These are phyloP conservation scores for Erythrolamprus reginae DNA, from an alignment of 2,113 vertebrate species.

Conservation along the genomic window DNA sequence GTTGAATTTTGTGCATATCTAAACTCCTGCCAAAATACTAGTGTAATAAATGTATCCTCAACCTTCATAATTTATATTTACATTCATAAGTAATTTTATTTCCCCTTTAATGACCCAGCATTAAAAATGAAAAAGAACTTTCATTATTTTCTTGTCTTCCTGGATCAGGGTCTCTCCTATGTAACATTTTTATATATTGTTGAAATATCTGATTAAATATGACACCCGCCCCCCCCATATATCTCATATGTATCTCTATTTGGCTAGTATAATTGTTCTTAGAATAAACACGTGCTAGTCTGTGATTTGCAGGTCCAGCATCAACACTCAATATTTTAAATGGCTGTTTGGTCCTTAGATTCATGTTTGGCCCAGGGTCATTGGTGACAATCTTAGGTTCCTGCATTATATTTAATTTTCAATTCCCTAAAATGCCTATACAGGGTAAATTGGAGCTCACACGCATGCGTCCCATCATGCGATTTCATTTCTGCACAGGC, in stretches of 20 bases:
- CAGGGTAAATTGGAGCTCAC: background rate
- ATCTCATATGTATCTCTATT: background rate
- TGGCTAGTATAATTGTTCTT: background rate
- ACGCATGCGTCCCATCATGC: too few species aligned
- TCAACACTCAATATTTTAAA: background rate
- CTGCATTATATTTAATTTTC: background rate
- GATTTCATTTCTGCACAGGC: too few species aligned
- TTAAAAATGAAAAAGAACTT: background rate
- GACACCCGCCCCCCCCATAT: background rate
- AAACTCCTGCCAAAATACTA: background rate
- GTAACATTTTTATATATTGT: background rate
- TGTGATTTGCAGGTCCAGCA: background rate
- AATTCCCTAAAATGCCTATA: background rate
- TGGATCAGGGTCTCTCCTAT: background rate
- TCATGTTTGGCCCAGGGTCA: too few species aligned
- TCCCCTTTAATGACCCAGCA: background rate
- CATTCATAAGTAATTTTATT: background rate
- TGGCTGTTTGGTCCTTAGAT: background rate
- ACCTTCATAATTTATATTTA: background rate
- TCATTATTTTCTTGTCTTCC: background rate
- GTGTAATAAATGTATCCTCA: background rate
- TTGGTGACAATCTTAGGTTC: background rate
- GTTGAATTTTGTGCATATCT: background rate
- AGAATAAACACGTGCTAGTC: too few species aligned
- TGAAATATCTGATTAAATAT: background rate